phyloP scores from a whole-genome alignment of 2,113 vertebrate species.

The Corvus hawaiiensis region DNA sequence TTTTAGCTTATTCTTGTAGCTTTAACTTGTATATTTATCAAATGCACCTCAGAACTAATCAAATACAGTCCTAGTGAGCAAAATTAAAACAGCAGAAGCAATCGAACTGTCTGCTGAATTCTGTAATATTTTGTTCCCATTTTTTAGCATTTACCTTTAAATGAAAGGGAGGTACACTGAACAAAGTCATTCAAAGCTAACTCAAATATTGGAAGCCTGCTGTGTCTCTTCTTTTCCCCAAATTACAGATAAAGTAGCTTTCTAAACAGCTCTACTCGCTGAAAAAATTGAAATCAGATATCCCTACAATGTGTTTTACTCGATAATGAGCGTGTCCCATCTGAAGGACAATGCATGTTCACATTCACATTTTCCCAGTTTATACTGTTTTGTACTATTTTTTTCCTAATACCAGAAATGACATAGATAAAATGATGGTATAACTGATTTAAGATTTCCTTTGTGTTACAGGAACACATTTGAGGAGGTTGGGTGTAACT shows the following conservation, averaged over 20 bases:
- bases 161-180: background rate
- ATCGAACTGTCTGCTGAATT: background rate
- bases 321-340: background rate
- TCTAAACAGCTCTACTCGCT: background rate
- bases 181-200: background rate
- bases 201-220: background rate
- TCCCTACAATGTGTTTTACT: background rate
- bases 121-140: background rate
- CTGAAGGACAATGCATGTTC: background rate
- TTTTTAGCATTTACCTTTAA: background rate
- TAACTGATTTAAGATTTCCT: background rate
- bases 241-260: constrained; percentile 14
- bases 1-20: background rate
- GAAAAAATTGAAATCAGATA: constrained; percentile 24
- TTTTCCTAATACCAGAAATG: background rate
- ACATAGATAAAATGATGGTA: background rate
- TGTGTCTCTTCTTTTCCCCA: background rate
- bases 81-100: background rate
- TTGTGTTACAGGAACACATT: background rate
- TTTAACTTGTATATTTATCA: background rate
- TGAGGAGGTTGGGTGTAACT: background rate
- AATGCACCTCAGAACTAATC: background rate
- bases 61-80: background rate
- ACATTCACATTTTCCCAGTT: background rate
- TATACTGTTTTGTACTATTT: background rate